Evolutionary conservation across 2,113 vertebrate species (phyloP).

Genomic region (Hemiscyllium ocellatum): DNA sequence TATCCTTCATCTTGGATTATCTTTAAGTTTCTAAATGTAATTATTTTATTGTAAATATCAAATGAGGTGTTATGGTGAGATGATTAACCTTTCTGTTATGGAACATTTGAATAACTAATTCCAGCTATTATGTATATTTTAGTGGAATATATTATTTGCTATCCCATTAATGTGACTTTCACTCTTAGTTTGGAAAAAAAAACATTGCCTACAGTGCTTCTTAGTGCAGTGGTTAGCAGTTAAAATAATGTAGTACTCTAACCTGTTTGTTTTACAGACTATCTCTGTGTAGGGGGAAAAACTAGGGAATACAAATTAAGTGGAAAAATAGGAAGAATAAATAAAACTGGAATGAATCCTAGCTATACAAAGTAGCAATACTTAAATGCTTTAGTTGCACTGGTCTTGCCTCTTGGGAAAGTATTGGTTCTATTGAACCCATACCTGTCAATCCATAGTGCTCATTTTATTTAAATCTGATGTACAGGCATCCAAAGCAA

Average conservation of each 20-base stretch:
- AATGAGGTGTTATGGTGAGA: background rate
- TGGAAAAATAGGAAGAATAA: background rate
- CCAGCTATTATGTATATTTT: background rate
- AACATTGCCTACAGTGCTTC: background rate
- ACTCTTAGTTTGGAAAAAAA: background rate
- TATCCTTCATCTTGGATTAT: too few relatives aligned
- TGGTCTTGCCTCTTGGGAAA: background rate
- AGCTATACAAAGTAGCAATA: background rate
- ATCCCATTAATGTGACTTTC: background rate
- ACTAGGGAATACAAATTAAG: background rate
- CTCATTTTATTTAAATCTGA: conserved; percentile 1
- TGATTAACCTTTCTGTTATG: background rate
- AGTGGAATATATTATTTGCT: background rate
- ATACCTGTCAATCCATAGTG: background rate
- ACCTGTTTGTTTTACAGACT: background rate
- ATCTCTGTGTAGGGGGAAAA: background rate
- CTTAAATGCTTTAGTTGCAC: background rate
- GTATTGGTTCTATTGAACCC: background rate
- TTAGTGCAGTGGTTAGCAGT: background rate
- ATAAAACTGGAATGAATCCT: background rate
- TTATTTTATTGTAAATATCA: background rate
- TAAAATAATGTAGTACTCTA: background rate
- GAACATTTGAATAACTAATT: background rate
- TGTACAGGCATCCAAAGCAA: background rate
- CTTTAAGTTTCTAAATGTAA: background rate